Evolutionary conservation across 92 coral and sea anemone genomes (phyloP), one percentile per base, ranked within the genome.

Genomic region (Phenganax subtilis): DNA sequence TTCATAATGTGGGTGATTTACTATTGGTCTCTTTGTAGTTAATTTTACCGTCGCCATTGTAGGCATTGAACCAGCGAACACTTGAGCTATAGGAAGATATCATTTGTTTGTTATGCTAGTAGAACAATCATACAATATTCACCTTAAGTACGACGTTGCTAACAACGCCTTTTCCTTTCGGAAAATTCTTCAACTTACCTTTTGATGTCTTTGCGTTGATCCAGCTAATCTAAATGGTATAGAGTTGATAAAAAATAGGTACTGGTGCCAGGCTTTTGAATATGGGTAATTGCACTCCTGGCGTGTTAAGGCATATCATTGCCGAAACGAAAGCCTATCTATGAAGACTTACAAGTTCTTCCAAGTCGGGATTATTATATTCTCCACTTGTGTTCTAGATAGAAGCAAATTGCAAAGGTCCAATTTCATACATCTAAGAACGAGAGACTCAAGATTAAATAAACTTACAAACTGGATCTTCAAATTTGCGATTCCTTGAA

Each of bases 41-140:
- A 96, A 89, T 64, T 96, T 96, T 17, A 96, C 99, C 5, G 99
- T 96, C 9, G 99, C 99, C 99, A 96, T 96, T 20, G 99, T 92
- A 0, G 99, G 99, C 99, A 96, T 96, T 51, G 99, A 91, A 51
- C 99, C 99, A 51, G 97, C 97, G 70, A 96, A 96, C 11, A 96
- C 99, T 8, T 97, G 85, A 68, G 75, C 97, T 93, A 17, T 9
- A 68, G 73, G 54, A 68, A 68, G 10, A 30, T 27, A 66, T 7
- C 10, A 66, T 66, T 51, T 6, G 10, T 29, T 11, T 51, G 58
- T 8, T 57, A 8, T 0, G 16, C 17, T 53, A 51, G 53, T 11
- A 14, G 12, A 54, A 12, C 15, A 12, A 17, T 52, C 10, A 37
- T 8, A 75, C 20, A 15, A 54, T 54, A 7, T 20, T 15, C 60